Evolutionary conservation across 2,797 vertebrate species (phyloP).

Genomic region (Coluber constrictor): DNA sequence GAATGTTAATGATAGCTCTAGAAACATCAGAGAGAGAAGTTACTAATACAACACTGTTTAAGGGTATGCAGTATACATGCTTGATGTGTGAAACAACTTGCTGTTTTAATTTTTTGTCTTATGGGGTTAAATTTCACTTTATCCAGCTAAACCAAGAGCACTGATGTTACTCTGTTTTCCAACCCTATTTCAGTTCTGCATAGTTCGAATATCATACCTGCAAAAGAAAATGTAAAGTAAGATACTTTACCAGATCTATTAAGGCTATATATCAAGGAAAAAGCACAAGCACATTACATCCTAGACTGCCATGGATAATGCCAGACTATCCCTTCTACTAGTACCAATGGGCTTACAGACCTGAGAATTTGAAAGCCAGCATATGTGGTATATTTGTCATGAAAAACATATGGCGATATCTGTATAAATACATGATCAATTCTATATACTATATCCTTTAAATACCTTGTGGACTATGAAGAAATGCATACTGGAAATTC

Average conservation of each 20-base stretch:
- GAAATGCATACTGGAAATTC: background rate
- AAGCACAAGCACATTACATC: background rate
- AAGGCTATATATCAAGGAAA: background rate
- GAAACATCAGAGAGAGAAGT: background rate
- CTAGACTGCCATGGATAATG: background rate
- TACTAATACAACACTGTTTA: background rate
- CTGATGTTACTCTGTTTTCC: constrained; percentile 15
- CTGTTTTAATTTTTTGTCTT: constrained; percentile 1
- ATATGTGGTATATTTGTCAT: background rate
- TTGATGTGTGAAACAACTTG: background rate
- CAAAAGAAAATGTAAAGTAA: constrained; percentile 24
- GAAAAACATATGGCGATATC: background rate
- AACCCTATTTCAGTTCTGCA: constrained; percentile 20
- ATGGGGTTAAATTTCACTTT: background rate
- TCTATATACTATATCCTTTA: background rate
- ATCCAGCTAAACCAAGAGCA: constrained; percentile 3
- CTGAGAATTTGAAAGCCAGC: background rate
- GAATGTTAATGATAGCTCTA: background rate
- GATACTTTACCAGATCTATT: background rate
- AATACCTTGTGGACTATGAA: background rate
- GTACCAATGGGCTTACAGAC: background rate
- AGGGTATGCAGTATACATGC: background rate
- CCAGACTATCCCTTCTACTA: background rate
- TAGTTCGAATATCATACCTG: constrained; percentile 18
- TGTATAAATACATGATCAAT: background rate